Evolutionary conservation across 2,888 invertebrate species (phyloP), one percentile per base, ranked within the genome.

Genomic region (Ctenicera cuprea): DNA sequence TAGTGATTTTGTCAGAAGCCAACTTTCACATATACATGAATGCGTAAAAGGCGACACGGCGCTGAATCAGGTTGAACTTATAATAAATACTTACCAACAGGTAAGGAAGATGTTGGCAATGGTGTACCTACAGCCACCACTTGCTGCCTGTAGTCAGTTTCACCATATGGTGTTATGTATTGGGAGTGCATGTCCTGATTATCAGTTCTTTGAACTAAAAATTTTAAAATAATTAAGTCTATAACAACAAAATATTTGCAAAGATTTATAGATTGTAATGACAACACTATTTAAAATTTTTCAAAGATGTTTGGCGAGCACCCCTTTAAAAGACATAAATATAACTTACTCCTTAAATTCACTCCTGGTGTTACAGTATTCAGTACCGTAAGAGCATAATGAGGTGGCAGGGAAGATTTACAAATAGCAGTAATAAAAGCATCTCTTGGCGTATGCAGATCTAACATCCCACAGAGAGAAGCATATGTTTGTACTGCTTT

Each of bases 111-210:
- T 5, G 95, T 95, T 1, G 97, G 97, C 78, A 98, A 88, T 20
- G 98, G 96, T 0, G 98, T 97, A 22, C 99, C 99, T 74, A 99
- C 97, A 78, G 97, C 98, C 52, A 99, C 97, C 76, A 99, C 97
- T 88, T 99, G 98, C 83, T 96, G 97, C 30, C 95, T 89, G 86
- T 93, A 94, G 87, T 96, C 96, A 64, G 92, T 91, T 77, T 94
- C 94, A n/a, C 88, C 81, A 82, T 88, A 81, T 68, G 87, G 88
- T 74, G 88, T 86, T 43, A 89, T 86, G 77, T 89, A 89, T 77
- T 90, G 89, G 66, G 88, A 87, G 77, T 87, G 88, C 59, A 90
- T 78, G 80, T 91, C 90, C 80, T 89, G 89, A 77, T 88, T 89
- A 74, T 88, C 88, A 54, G 83, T 84, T 74, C 89, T 85, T 80